Base-by-base conservation (phyloP, 2,888 invertebrate genomes). In the Sympetrum striolatum region DNA sequence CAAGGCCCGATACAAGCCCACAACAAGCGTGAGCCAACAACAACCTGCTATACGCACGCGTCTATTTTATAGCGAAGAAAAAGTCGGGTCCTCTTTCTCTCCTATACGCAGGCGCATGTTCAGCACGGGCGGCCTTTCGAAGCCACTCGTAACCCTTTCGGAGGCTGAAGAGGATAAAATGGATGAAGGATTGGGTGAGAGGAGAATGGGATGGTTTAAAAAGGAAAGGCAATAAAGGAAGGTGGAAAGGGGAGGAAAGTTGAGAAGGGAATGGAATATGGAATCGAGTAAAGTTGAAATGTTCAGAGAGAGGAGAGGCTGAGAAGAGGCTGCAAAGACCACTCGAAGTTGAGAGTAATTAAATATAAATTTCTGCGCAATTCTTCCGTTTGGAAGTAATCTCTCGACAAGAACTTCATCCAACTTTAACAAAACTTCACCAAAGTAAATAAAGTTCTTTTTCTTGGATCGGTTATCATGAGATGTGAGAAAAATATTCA, bases 81-180 rank as follows among this genome's bases (percentile, higher is more conserved):
- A 25, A 73, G 31, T 25, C 31, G 14, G 14, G 0, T 25, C 73
- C 81, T 31, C 22, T 58, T 80, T 60, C 60, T 10, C 37, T 37
- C 58, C n/a, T 53, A 31, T 31, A 80, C 53, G 86, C 37, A 64
- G 53, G 31, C 60, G 60, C 86, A 37, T 37, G 58, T n/a, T 53
- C 58, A 44, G 58, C 82, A 82, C 73, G 31, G 31, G 86, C 86
- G 86, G 37, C 86, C 86, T 86, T 73, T 86, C 86, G 18, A 58
- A 35, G 37, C 86, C 86, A 58, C 53, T 86, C 60, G 58, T 60
- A 86, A 86, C 86, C 86, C 86, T 64, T 86, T 86, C 10, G 60
- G 53, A 31, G 81, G 25, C 39, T n/a, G 53, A 8, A 86, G 60
- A 25, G 35, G 31, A 58, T 82, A 35, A 82, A 82, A 82, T 82